Evolutionary conservation across 2,888 invertebrate species (phyloP).

Genomic region (Emmelina monodactyla): DNA sequence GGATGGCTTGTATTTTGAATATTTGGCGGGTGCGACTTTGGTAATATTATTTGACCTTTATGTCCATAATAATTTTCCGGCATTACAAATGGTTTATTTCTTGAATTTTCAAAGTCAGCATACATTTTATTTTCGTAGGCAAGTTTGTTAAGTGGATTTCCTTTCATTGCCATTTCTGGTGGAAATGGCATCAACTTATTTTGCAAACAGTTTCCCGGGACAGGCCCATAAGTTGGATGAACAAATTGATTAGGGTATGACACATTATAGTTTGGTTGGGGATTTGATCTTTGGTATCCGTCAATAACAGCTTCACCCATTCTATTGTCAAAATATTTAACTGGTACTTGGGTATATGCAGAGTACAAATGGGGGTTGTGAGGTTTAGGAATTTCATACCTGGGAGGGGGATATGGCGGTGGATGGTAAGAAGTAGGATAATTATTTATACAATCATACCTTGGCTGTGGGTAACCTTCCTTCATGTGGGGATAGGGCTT

Average conservation of each 20-base stretch:
- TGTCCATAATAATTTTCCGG: slow-evolving; percentile 39
- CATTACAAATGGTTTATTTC: slow-evolving; percentile 32
- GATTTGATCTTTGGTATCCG: slow-evolving; percentile 41
- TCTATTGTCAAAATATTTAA: slow-evolving; percentile 47
- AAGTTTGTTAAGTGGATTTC: slow-evolving; percentile 33
- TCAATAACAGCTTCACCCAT: slow-evolving; percentile 39
- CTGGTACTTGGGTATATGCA: slow-evolving; percentile 34
- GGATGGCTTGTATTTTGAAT: slow-evolving; percentile 35
- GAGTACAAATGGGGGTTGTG: slow-evolving; percentile 37
- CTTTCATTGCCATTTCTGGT: slow-evolving; percentile 31
- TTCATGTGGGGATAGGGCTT: slow-evolving; percentile 52
- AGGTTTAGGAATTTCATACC: slow-evolving; percentile 47
- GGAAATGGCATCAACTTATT: slow-evolving; percentile 41
- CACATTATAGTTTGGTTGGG: slow-evolving; percentile 34
- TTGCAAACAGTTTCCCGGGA: slow-evolving; percentile 36
- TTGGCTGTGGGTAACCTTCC: slow-evolving; percentile 44
- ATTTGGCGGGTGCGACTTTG: slow-evolving; percentile 35
- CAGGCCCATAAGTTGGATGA: slow-evolving; percentile 38
- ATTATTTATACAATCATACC: slow-evolving; percentile 56
- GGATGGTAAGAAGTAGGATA: slow-evolving; percentile 46
- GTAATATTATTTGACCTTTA: slow-evolving; percentile 38
- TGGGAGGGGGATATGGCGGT: slow-evolving; percentile 34
- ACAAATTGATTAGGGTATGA: slow-evolving; percentile 40
- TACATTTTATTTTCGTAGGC: slow-evolving; percentile 45
- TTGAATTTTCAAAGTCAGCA: slow-evolving; percentile 38